phyloP scores from a whole-genome alignment of 2,888 invertebrate species.

The Patella pellucida region DNA sequence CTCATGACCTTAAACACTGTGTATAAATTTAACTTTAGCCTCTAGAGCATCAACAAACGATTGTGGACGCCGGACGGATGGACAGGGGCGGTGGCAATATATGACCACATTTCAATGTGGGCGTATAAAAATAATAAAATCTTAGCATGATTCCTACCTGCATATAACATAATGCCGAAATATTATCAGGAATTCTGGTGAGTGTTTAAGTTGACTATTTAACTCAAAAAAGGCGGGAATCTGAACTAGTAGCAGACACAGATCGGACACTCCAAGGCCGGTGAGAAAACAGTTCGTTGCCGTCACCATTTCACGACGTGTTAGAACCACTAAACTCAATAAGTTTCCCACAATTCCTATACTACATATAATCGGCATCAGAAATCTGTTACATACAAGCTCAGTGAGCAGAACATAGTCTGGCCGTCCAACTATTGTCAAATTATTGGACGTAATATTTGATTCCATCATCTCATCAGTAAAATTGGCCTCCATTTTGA shows the following conservation, averaged over 20 bases:
- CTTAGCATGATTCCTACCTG: slow-evolving; percentile 31
- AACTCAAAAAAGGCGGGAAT: slow-evolving; percentile 36
- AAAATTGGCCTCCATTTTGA: no score
- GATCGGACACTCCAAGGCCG: slow-evolving; percentile 43
- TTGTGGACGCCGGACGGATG: no score
- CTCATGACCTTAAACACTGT: no score
- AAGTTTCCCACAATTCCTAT: slow-evolving; percentile 44
- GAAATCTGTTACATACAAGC: slow-evolving; percentile 29
- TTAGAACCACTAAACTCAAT: slow-evolving; percentile 42
- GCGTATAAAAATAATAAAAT: no score
- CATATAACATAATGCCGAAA: slow-evolving; percentile 36
- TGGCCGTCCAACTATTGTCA: no score
- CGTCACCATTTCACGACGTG: slow-evolving; percentile 39
- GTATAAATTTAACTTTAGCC: no score
- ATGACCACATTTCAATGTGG: no score
- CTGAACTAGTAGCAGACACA: slow-evolving; percentile 38
- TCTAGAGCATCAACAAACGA: no score
- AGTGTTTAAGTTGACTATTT: slow-evolving; percentile 23
- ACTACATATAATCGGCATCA: slow-evolving; percentile 37
- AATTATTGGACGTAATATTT: no score
- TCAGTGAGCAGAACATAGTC: slow-evolving; percentile 24
- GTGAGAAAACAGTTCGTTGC: slow-evolving; percentile 44
- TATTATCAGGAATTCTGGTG: slow-evolving; percentile 32
- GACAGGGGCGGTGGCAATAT: no score
- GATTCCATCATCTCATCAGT: no score